These are phyloP conservation scores for Carabus problematicus DNA, from an alignment of 2,888 invertebrate species.

Conservation along the genomic window DNA sequence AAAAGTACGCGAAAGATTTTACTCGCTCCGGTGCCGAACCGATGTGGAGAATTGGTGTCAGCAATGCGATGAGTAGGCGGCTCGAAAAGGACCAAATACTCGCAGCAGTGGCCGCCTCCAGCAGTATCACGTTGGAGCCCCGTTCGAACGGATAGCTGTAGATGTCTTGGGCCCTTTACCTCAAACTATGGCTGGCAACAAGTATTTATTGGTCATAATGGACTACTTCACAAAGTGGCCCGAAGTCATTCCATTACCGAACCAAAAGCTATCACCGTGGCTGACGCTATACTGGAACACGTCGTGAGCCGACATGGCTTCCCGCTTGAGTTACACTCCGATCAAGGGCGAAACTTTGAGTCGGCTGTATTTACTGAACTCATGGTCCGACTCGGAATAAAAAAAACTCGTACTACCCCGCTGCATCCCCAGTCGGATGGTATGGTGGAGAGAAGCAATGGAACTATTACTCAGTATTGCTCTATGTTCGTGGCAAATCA, in stretches of 20 bases:
- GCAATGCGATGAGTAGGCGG: not conserved
- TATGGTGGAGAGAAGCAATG: not conserved
- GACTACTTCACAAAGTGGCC: conserved; percentile 8
- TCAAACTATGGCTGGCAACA: not conserved
- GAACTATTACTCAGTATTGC: not conserved
- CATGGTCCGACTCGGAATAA: not conserved
- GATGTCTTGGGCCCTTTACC: conserved; percentile 3
- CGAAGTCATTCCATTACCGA: not conserved
- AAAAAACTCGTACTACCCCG: conserved; percentile 10
- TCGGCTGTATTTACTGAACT: conserved; percentile 15
- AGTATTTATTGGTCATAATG: not conserved
- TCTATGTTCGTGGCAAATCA: conserved; percentile 10
- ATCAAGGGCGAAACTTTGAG: conserved; percentile 38
- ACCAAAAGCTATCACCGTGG: conserved; percentile 7
- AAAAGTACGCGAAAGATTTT: conserved; percentile 4
- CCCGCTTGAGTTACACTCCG: conserved; percentile 29
- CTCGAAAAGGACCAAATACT: not conserved
- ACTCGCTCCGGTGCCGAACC: not conserved
- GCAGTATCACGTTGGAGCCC: not conserved
- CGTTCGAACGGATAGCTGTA: conserved; percentile 12
- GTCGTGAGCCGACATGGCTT: conserved; percentile 27
- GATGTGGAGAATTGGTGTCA: conserved; percentile 7
- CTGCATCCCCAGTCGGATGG: conserved; percentile 7
- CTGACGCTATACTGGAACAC: conserved; percentile 8
- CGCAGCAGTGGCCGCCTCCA: not conserved